phyloP scores from a whole-genome alignment of 2,888 invertebrate species.

The Amphipoea oculea region DNA sequence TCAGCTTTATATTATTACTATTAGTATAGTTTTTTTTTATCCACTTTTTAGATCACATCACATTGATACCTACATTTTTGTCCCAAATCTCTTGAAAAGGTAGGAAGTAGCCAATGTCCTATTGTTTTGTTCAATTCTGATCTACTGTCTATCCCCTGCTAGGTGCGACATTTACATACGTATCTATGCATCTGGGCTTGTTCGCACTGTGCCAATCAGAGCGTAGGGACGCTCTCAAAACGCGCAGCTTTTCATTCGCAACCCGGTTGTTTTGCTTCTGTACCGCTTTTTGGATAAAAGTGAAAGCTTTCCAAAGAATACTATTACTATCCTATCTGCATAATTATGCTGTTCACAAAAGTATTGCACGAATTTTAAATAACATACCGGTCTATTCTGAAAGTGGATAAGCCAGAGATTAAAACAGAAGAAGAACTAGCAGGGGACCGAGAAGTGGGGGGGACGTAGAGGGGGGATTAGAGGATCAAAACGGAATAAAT shows the following conservation, averaged over 20 bases:
- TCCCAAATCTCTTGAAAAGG: neutral
- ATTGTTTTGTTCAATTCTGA: constrained; percentile 8
- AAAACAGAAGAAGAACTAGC: no score
- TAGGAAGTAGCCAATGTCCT: neutral
- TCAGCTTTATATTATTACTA: neutral
- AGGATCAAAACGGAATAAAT: no score
- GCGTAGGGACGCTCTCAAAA: constrained; percentile 66
- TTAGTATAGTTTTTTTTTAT: neutral
- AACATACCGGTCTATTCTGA: neutral
- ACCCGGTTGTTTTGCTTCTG: constrained; percentile 50
- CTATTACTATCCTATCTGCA: constrained; percentile 4
- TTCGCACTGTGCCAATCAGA: constrained; percentile 71
- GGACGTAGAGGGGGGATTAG: no score
- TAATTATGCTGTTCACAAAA: neutral
- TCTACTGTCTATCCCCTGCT: constrained; percentile 24
- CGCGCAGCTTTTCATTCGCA: constrained; percentile 54
- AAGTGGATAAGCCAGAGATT: no score
- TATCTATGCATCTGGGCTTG: constrained; percentile 67
- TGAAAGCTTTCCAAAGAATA: constrained; percentile 50
- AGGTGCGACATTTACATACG: constrained; percentile 56
- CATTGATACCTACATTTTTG: neutral
- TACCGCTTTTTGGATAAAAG: constrained; percentile 47
- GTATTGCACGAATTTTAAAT: neutral
- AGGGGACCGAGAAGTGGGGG: no score
- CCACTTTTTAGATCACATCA: neutral